Conservation (phyloP, 1,140 invertebrate species). For the Drosophila tani region DNA sequence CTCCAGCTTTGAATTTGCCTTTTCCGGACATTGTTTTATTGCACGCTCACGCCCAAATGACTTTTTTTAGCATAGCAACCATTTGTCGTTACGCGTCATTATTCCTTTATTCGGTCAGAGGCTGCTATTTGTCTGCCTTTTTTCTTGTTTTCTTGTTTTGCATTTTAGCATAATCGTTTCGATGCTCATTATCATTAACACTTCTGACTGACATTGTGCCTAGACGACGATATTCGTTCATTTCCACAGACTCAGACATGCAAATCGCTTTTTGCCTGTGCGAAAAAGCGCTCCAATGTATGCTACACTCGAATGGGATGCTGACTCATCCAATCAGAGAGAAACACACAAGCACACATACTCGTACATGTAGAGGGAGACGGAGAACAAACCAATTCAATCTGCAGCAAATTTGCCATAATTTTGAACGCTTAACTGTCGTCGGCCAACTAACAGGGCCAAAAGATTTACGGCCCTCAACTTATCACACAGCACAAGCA, state of each 20-base stretch:
- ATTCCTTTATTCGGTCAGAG: slow-evolving; percentile 13
- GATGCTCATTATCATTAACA: slow-evolving; percentile 58
- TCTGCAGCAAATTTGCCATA: slow-evolving; percentile 58
- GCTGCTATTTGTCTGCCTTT: slow-evolving; percentile 17
- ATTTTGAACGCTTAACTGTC: slow-evolving; percentile 51
- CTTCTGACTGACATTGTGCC: slow-evolving; percentile 30
- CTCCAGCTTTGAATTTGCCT: slow-evolving; percentile 14
- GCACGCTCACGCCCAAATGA: slow-evolving; percentile 12
- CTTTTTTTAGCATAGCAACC: not conserved
- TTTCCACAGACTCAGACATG: slow-evolving; percentile 55
- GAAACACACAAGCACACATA: slow-evolving; percentile 1
- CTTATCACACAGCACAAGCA: slow-evolving; percentile 39
- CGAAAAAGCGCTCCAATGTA: slow-evolving; percentile 43
- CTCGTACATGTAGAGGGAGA: not conserved
- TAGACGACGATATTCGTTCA: slow-evolving; percentile 28
- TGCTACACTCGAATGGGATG: slow-evolving; percentile 35
- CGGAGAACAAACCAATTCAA: slow-evolving; percentile 48
- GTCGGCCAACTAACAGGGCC: slow-evolving; percentile 52
- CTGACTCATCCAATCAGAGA: slow-evolving; percentile 50
- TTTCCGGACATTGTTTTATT: slow-evolving; percentile 17
- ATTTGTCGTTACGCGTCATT: slow-evolving; percentile 8
- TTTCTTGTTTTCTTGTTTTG: slow-evolving; percentile 24
- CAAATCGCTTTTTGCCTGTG: slow-evolving; percentile 36
- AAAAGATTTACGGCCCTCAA: slow-evolving; percentile 52
- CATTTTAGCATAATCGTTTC: slow-evolving; percentile 52